Evolutionary conservation across 2,888 invertebrate species (phyloP), one percentile per base, ranked within the genome.

Genomic region (Nemoura dubitans): DNA sequence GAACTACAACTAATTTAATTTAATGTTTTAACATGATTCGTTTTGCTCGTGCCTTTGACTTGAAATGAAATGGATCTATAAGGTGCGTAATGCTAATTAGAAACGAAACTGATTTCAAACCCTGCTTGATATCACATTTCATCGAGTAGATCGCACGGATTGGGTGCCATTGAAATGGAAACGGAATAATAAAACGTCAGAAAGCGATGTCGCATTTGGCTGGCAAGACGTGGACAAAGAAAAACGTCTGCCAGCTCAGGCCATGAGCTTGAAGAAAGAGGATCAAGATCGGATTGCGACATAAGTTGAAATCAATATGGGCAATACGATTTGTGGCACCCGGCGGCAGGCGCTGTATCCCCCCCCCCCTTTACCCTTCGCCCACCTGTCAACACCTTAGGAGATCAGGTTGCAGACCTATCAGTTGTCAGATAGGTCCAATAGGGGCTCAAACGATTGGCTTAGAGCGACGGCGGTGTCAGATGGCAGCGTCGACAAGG

Each of bases 291-390:
- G 21, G 59, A 59, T 59, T 59, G 59, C 21, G 59, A 59, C 59
- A 59, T 59, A 59, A 36, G 59, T 59, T 59, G 59, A 59, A 59
- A 59, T 59, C 59, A 59, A 59, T 59, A 59, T 59, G 59, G 14
- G 21, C 14, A 59, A 59, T 21, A 59, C 1, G 59, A 59, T 59
- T 59, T 59, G 59, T 59, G 59, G 59, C 59, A 59, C 59, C 59
- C 59, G 59, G 16, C 59, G 16, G 59, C 59, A 3, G 59, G 16
- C 59, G 59, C 59, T 14, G 16, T 7, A 16, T 16, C 21, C 59
- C 59, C 59, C 16, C 14, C 21, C 59, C 59, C 59, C 59, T n/a
- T n/a, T n/a, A n/a, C n/a, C n/a, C n/a, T n/a, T n/a, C n/a, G 21
- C 59, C 59, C 59, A 10, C 59, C 59, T 59, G 59, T 59, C 59